Evolutionary conservation across 1,140 invertebrate species (phyloP).

Genomic region (Zaprionus capensis): DNA sequence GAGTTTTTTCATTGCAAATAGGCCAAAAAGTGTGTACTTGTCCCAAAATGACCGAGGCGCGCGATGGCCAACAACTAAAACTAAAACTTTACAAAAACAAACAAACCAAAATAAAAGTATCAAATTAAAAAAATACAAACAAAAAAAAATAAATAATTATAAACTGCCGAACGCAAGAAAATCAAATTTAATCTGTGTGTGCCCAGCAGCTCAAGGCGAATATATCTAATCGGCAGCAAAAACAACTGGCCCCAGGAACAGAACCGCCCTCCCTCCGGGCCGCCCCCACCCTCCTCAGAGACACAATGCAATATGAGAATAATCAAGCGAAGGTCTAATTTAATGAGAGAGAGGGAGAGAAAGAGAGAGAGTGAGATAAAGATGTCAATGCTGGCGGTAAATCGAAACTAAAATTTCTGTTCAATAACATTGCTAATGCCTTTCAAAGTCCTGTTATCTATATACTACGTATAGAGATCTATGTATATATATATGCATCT

Average conservation of each 20-base stretch:
- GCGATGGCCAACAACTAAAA: constrained; percentile 84
- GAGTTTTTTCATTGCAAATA: constrained; percentile 84
- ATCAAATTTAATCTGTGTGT: constrained; percentile 56
- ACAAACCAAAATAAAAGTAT: constrained; percentile 47
- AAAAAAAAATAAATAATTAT: constrained; percentile 38
- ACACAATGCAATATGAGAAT: constrained; percentile 25
- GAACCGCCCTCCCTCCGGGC: neutral
- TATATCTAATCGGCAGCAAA: constrained; percentile 27
- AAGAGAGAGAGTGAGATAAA: constrained; percentile 24
- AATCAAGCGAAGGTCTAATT: constrained; percentile 27
- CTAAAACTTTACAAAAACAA: constrained; percentile 76
- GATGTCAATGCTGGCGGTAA: constrained; percentile 42
- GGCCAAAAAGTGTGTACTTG: constrained; percentile 85
- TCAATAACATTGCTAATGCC: constrained; percentile 56
- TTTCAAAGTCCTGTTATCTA: constrained; percentile 54
- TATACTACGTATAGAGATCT: constrained; percentile 35
- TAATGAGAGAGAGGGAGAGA: constrained; percentile 18
- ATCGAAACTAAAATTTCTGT: constrained; percentile 48
- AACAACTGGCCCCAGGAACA: constrained; percentile 33
- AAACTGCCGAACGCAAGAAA: constrained; percentile 57
- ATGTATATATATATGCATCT: constrained; percentile 25
- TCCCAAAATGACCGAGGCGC: constrained; percentile 84
- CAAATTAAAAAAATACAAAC: constrained; percentile 47
- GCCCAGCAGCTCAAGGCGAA: constrained; percentile 47
- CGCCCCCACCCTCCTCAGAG: constrained; percentile 13